Base-by-base conservation (phyloP, 35 echinoderm and acorn worm species). In the Apostichopus parvimensis region DNA sequence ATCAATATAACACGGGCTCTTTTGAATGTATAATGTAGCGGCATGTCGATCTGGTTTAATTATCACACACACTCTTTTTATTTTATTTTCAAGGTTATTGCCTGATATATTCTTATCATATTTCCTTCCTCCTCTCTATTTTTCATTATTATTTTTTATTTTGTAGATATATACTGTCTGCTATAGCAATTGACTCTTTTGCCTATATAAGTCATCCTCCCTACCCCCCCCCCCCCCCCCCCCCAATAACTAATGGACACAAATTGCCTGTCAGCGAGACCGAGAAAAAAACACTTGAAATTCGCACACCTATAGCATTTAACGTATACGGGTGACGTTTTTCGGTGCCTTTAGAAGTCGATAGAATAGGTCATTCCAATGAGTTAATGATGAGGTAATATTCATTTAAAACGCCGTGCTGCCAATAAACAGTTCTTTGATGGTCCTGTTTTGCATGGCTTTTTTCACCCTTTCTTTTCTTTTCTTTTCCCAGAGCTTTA, bases 351-450 rank as follows among this genome's bases (percentile, higher is more conserved):
- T 84, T 84, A 84, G 81, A 84, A 84, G 81, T 84, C 81, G 57
- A 56, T 57, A 56, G 53, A 84, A 84, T 84, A 58, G 81, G 81
- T 10, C 81, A 84, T 84, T 61, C 58, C 81, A 84, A 84, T 84
- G 81, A 84, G 81, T 84, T 84, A 84, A 84, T 58, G 81, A 84
- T 84, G 17, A 58, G 24, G 54, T 84, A 84, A 84, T 84, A 84
- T 84, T 84, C 81, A 84, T 84, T 61, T 84, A 84, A 84, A 84
- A 84, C 81, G 81, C 81, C 57, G n/a, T 56, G 81, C 81, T 84
- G 81, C 81, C 81, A 84, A 84, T 84, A 84, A 84, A 84, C 81
- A 84, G 81, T 84, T 84, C 54, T 56, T 84, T 84, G 54, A 57
- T 84, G 56, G 81, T 60, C 56, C 81, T 84, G 54, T 84, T 82